Base-by-base conservation (phyloP, 2,888 invertebrate species). In the Atrina japonica region DNA sequence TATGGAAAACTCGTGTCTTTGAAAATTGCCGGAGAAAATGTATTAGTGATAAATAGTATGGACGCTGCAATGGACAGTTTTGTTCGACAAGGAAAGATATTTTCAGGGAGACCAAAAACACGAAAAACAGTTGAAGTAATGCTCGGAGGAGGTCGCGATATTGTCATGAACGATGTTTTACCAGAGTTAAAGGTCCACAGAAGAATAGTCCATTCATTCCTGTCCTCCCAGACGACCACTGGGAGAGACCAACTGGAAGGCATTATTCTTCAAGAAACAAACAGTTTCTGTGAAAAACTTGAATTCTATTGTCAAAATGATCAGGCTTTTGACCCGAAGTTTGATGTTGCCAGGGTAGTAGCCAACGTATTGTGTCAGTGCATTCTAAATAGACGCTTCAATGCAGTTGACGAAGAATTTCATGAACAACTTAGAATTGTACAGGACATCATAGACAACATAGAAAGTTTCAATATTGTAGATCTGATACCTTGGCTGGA, bases 361-460 rank as follows among this genome's bases (percentile, higher is more conserved):
- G 76, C 76, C 21, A 77, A 77, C 25, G 76, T 77, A 6, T 61
- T 77, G 14, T 73, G 76, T 30, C 71, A 68, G 41, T 63, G 76
- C 53, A 72, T 73, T 18, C 60, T 77, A 2, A 72, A 70, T 25
- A 45, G 65, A 16, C 49, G 76, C 6, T 77, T 77, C 45, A 69
- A 71, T 14, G 55, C 64, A 21, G 76, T 72, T 11, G 74, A 77
- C 29, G 76, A 71, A 23, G 59, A 64, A 18, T 74, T 77, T 45
- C 69, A 69, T 21, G 40, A 59, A 23, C 76, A 77, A 35, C 61
- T 77, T 14, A 52, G 61, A 23, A 74, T 77, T 2, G 58, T 77
- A 16, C 76, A 77, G 47, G 76, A 77, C 47, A 77, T 77, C 43
- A 71, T 77, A 11, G 76, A 77, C 41, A 77, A 64, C 47, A 77